These are phyloP conservation scores for Jaculus jaculus DNA, from an alignment of 2,113 vertebrate species.

Conservation along the genomic window DNA sequence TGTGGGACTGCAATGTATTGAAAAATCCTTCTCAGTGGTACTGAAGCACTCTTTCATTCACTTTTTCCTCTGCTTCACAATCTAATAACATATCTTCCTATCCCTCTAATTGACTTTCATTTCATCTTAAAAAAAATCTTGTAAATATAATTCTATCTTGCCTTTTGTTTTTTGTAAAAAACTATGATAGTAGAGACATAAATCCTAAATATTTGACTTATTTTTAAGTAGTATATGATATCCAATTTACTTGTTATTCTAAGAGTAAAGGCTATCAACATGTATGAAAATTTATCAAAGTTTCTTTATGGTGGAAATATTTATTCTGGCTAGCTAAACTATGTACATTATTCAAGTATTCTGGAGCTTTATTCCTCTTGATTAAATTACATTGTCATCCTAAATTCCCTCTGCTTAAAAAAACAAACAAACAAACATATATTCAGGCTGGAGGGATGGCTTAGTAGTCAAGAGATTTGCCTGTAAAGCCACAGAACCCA, in stretches of 20 bases:
- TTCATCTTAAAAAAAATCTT: neutral
- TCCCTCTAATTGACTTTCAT: neutral
- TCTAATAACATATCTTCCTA: rapidly evolving
- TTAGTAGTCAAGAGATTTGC: too few species aligned
- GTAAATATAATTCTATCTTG: neutral
- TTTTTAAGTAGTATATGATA: neutral
- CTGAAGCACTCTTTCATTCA: too few species aligned
- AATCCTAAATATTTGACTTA: neutral
- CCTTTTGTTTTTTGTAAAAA: neutral
- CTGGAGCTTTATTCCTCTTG: neutral
- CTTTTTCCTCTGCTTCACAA: neutral
- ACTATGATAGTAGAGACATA: neutral
- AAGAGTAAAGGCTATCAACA: neutral
- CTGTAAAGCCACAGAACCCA: too few species aligned
- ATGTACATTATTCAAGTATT: neutral
- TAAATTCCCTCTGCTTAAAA: neutral
- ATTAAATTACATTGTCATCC: neutral
- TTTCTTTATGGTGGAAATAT: neutral
- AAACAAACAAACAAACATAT: too few species aligned
- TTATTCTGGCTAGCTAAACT: neutral
- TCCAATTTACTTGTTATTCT: neutral
- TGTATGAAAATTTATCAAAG: neutral
- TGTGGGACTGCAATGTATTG: neutral
- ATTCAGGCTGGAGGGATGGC: too few species aligned
- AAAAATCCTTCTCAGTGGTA: neutral